Evolutionary conservation across 2,888 invertebrate species (phyloP).

Genomic region (Trimorus sp.): DNA sequence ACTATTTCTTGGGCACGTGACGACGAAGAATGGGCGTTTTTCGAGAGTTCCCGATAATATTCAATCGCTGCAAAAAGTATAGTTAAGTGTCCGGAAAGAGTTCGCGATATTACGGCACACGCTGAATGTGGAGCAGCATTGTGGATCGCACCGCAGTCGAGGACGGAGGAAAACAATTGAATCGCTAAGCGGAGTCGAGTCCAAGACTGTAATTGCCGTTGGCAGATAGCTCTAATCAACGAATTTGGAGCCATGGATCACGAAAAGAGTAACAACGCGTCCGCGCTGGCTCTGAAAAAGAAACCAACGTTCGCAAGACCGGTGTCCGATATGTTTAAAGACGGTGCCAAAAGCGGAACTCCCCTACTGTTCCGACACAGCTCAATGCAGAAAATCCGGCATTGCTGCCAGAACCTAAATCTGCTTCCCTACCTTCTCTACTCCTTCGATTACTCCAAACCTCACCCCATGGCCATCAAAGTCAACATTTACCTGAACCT

Average conservation of each 20-base stretch:
- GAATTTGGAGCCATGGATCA: slow-evolving; percentile 40
- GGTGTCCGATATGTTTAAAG: slow-evolving; percentile 78
- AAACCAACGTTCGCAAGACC: slow-evolving; percentile 76
- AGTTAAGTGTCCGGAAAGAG: slow-evolving; percentile 39
- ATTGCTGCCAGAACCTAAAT: slow-evolving; percentile 80
- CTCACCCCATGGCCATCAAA: slow-evolving; percentile 75
- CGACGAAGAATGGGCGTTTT: slow-evolving; percentile 61
- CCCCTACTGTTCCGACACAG: slow-evolving; percentile 75
- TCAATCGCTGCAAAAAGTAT: slow-evolving; percentile 61
- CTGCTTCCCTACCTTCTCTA: slow-evolving; percentile 79
- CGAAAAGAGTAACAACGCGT: slow-evolving; percentile 55
- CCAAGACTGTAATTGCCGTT: slow-evolving; percentile 1
- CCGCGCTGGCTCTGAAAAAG: slow-evolving; percentile 68
- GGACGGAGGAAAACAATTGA: slow-evolving; percentile 28
- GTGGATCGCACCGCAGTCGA: slow-evolving; percentile 28
- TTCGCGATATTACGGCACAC: not conserved
- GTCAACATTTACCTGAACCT: slow-evolving; percentile 73
- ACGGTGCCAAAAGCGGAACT: slow-evolving; percentile 76
- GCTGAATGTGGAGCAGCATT: slow-evolving; percentile 33
- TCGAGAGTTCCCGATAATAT: slow-evolving; percentile 60
- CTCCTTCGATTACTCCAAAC: slow-evolving; percentile 77
- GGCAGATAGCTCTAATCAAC: not conserved
- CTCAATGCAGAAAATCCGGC: slow-evolving; percentile 79
- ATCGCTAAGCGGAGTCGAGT: slow-evolving; percentile 20
- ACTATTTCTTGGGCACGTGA: not conserved